Conservation (phyloP, 2,113 vertebrate species). For the Pachycephala philippinensis region DNA sequence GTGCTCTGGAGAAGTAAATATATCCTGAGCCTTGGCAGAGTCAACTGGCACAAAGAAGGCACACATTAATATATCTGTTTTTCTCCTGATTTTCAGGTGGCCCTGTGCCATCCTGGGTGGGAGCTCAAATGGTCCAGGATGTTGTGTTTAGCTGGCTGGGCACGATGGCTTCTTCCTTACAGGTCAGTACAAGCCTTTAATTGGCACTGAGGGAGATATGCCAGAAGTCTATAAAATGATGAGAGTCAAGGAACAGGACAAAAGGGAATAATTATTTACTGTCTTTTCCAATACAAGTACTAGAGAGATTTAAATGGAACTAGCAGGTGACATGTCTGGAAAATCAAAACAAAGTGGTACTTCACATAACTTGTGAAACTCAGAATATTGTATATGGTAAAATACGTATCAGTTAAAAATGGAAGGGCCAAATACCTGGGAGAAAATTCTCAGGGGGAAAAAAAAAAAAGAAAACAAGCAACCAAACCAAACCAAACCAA, state of each 20-base stretch:
- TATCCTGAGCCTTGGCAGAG: neutral
- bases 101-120: neutral
- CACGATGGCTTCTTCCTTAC: neutral
- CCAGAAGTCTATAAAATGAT: neutral
- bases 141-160: neutral
- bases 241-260: neutral
- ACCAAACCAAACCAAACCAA: neutral
- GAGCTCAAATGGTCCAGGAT: rapidly evolving
- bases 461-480: neutral
- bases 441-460: neutral
- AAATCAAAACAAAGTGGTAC: neutral
- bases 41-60: neutral
- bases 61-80: neutral
- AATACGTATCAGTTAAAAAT: neutral
- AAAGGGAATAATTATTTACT: neutral
- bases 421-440: neutral
- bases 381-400: neutral
- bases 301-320: neutral
- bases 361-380: neutral
- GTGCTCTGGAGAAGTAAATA: neutral
- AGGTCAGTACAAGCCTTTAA: neutral
- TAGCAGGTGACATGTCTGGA: neutral
- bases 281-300: neutral
- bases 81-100: neutral
- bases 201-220: neutral